Conservation (phyloP, 92 coral and sea anemone species). For the Epizoanthus rinbou region DNA sequence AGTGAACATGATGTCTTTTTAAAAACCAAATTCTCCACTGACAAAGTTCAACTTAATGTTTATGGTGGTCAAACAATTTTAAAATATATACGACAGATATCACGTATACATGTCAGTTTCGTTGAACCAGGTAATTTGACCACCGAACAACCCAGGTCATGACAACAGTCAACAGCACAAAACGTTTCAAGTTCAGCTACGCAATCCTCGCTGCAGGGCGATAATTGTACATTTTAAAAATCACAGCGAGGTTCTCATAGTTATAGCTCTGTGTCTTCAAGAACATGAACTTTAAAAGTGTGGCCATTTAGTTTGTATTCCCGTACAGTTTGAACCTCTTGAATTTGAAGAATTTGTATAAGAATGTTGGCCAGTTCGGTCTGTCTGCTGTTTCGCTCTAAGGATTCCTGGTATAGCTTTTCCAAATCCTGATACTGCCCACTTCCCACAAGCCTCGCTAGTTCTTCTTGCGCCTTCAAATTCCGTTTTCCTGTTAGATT, state of each 20-base stretch:
- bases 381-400: conserved; percentile 22
- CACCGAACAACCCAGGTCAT: no score
- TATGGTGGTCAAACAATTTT: no score
- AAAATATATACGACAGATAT: no score
- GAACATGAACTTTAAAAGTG: conserved; percentile 58
- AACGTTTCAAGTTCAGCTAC: not conserved
- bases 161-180: no score
- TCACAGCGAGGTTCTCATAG: not conserved
- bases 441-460: conserved; percentile 27
- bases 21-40: no score
- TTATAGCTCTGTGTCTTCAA: conserved; percentile 67
- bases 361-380: conserved; percentile 48
- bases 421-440: conserved; percentile 19
- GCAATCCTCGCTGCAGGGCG: not conserved
- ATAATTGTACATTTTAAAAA: not conserved
- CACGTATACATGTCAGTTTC: no score
- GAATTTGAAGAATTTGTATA: conserved; percentile 63
- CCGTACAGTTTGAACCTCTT: conserved; percentile 60
- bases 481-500: conserved; percentile 20
- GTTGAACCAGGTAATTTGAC: no score
- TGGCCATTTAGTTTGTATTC: conserved; percentile 59
- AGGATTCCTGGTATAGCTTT: conserved; percentile 14
- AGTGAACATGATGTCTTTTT: no score
- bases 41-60: no score
- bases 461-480: conserved; percentile 27